Evolutionary conservation across 2,113 vertebrate species (phyloP).

Genomic region (Oenanthe oenanthe): DNA sequence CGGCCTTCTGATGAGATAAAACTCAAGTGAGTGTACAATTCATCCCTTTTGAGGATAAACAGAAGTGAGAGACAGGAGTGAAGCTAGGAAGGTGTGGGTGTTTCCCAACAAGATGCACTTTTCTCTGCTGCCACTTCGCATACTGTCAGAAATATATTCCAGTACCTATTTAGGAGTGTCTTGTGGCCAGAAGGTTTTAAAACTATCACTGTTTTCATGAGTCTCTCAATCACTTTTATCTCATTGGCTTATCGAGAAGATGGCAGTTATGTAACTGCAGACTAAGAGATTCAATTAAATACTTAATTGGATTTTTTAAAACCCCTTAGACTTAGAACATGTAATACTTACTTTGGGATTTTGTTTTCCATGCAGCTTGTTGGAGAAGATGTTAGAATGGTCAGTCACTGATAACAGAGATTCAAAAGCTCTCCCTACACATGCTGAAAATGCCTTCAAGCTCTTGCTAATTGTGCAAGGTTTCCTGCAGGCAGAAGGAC

Average conservation of each 20-base stretch:
- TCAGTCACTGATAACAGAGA: conserved; percentile 91
- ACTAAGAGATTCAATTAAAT: conserved; percentile 22
- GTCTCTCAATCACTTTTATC: background rate
- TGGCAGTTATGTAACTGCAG: background rate
- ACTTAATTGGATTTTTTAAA: conserved; percentile 37
- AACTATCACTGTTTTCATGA: background rate
- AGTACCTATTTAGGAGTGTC: background rate
- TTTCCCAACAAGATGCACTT: background rate
- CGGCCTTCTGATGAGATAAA: conserved; percentile 93
- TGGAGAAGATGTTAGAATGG: conserved; percentile 96
- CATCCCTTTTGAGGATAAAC: background rate
- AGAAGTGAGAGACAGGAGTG: background rate
- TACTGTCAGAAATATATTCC: background rate
- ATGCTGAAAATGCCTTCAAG: conserved; percentile 91
- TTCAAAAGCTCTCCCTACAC: conserved; percentile 81
- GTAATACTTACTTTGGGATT: conserved; percentile 46
- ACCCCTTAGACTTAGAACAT: background rate
- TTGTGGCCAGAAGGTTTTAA: background rate
- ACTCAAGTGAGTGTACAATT: conserved; percentile 80
- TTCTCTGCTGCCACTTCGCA: background rate
- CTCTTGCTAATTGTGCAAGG: conserved; percentile 91
- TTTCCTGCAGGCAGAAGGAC: conserved; percentile 92
- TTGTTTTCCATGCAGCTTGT: conserved; percentile 80
- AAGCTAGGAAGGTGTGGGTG: background rate
- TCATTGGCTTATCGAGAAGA: background rate